phyloP scores from a whole-genome alignment of 1,140 invertebrate species.

The Pogonomyrmex barbatus region DNA sequence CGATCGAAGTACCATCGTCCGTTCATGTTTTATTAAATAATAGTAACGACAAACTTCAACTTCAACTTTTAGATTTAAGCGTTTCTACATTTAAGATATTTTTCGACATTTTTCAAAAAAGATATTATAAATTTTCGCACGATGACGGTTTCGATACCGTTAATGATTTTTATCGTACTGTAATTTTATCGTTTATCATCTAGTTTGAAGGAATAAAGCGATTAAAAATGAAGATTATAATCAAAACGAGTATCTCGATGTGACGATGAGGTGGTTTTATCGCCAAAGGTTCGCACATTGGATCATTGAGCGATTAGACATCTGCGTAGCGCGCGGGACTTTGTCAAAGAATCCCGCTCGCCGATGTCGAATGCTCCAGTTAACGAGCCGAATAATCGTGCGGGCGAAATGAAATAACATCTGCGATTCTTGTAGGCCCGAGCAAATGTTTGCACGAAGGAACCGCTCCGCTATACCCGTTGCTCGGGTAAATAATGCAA shows the following conservation, averaged over 20 bases:
- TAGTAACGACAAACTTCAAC: neutral
- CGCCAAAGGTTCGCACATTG: neutral
- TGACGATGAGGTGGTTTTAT: neutral
- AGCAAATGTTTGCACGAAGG: slow-evolving; percentile 72
- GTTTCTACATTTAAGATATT: neutral
- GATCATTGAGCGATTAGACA: slow-evolving; percentile 42
- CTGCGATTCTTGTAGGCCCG: slow-evolving; percentile 63
- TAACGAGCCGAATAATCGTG: slow-evolving; percentile 71
- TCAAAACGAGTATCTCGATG: neutral
- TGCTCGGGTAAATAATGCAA: slow-evolving; percentile 81
- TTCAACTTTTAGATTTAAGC: slow-evolving; percentile 18
- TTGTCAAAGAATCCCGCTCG: slow-evolving; percentile 59
- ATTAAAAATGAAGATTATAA: neutral
- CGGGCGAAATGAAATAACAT: slow-evolving; percentile 56
- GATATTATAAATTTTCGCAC: neutral
- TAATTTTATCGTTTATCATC: neutral
- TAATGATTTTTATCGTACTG: slow-evolving; percentile 6
- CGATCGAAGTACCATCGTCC: neutral
- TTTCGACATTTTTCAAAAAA: neutral
- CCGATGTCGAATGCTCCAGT: slow-evolving; percentile 36
- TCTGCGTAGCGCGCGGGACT: slow-evolving; percentile 59
- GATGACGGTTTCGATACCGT: too few relatives aligned
- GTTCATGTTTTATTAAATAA: neutral
- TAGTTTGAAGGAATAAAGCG: neutral
- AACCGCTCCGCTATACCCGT: slow-evolving; percentile 74